Evolutionary conservation across 2,113 vertebrate genomes (phyloP), one percentile per base, ranked within the genome.

Genomic region (Rhodinocichla rosea): DNA sequence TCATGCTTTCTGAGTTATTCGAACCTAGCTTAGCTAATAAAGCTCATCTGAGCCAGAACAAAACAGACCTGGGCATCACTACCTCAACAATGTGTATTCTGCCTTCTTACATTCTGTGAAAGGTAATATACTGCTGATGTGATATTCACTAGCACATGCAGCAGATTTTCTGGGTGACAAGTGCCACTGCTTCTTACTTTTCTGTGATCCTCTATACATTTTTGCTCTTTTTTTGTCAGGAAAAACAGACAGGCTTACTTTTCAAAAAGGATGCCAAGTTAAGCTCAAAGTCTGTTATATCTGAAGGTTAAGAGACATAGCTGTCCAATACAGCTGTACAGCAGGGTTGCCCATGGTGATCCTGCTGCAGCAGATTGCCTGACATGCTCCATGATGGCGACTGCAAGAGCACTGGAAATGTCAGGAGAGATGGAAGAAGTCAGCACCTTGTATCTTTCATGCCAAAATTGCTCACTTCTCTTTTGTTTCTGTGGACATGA

Each of bases 331-430:
- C 0, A 18, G 6, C 33, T 42, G 32, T 11, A 60, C 44, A 59
- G 17, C 26, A 77, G n/a, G 12, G 4, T 2, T 68, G 37, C 39
- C 28, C 27, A 39, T 19, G 10, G 30, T 75, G 39, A 57, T 42
- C 5, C 10, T 0, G 1, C 44, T 47, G 28, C 39, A 50, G 33
- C 4, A 64, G 15, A 50, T 19, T 74, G 15, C 28, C 55, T 45
- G 35, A 62, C 11, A 15, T 37, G 8, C 44, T 80, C 42, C 0
- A 0, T 53, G 23, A 23, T 24, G 39, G 22, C 19, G 8, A 40
- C 57, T 73, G 45, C 16, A 32, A 56, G 35, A 90, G 49, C 35
- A 45, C 9, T 59, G 35, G 10, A 56, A 49, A 50, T 26, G 6
- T 20, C 56, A 68, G 9, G 30, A 42, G 18, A 63, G 13, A 7